Percentiles rank a stretch among this genome's conserved stretches.
These are phyloP conservation scores for Eriocheir sinensis DNA, from an alignment of 1,140 invertebrate species.

Conservation along the genomic window DNA sequence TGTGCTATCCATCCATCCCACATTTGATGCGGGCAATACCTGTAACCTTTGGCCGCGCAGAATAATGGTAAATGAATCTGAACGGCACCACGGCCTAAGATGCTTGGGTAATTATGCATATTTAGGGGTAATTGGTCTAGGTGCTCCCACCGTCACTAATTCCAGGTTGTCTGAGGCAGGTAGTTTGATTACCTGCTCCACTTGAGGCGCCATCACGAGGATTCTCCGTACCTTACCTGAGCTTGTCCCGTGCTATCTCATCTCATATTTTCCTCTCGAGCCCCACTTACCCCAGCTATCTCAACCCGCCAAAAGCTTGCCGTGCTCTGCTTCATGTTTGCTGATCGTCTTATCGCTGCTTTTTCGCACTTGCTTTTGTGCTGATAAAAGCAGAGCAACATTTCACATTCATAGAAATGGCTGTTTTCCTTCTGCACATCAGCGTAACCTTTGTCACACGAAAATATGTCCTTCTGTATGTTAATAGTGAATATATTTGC, in stretches of 20 bases:
- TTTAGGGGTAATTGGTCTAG: conserved; percentile 50
- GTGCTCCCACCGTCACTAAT: conserved; percentile 37
- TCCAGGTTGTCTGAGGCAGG: conserved; percentile 26
- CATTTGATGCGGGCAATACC: conserved; percentile 41
- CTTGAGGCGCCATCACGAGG: background rate
- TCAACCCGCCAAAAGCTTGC: background rate
- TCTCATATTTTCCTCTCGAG: conserved; percentile 15
- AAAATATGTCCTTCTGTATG: conserved; percentile 16
- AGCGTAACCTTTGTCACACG: conserved; percentile 8
- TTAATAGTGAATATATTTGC: background rate
- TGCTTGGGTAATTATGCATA: conserved; percentile 43
- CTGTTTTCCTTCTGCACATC: background rate
- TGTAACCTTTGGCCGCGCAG: background rate
- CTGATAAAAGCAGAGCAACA: background rate
- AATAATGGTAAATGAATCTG: conserved; percentile 53
- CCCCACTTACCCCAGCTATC: background rate
- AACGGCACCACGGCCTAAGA: conserved; percentile 12
- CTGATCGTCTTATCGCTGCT: conserved; percentile 14
- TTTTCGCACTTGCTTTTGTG: background rate
- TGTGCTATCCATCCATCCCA: background rate
- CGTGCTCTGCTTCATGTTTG: background rate
- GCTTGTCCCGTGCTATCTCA: conserved; percentile 12
- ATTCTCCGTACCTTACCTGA: conserved; percentile 11
- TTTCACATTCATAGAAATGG: background rate
- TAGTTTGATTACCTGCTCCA: conserved; percentile 15